Conservation (phyloP, 2,113 vertebrate genomes). For the Percina caprodes region DNA sequence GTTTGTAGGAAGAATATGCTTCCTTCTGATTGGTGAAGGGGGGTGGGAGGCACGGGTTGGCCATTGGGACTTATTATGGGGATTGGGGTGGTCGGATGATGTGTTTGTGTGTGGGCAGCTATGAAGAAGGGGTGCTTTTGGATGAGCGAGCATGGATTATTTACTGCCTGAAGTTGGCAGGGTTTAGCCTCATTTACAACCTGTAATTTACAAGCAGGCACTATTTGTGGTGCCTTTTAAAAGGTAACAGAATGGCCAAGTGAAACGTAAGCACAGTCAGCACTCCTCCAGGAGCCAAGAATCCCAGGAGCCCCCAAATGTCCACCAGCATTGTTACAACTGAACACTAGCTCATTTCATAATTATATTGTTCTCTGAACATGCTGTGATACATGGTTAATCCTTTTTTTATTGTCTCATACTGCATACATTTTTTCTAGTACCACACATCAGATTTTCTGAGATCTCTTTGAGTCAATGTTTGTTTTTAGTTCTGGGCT, state of each 20-base stretch:
- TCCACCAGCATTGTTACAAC: conserved; percentile 53
- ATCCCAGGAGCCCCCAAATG: conserved; percentile 60
- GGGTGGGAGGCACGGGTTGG: conserved; percentile 69
- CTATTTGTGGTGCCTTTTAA: conserved; percentile 82
- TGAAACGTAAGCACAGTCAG: conserved; percentile 76
- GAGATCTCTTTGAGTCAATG: neutral
- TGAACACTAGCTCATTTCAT: conserved; percentile 43
- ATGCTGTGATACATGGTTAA: conserved; percentile 9
- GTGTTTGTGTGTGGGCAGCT: conserved; percentile 77
- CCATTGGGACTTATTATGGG: conserved; percentile 48
- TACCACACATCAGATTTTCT: too few relatives aligned
- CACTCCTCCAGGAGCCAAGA: conserved; percentile 59
- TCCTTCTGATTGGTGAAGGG: conserved; percentile 77
- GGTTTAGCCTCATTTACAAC: conserved; percentile 76
- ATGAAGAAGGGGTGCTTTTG: conserved; percentile 81
- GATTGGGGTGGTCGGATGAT: conserved; percentile 57
- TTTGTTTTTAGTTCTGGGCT: conserved; percentile 15
- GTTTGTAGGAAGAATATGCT: conserved; percentile 81
- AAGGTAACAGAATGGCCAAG: conserved; percentile 79
- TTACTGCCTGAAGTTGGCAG: conserved; percentile 85
- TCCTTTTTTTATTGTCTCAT: conserved; percentile 34
- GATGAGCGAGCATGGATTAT: conserved; percentile 83
- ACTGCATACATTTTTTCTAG: conserved; percentile 12
- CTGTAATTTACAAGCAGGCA: conserved; percentile 83
- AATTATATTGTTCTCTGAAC: conserved; percentile 46